phyloP scores from a whole-genome alignment of 2,113 vertebrate genomes.

The Gallinago jamesoni region DNA sequence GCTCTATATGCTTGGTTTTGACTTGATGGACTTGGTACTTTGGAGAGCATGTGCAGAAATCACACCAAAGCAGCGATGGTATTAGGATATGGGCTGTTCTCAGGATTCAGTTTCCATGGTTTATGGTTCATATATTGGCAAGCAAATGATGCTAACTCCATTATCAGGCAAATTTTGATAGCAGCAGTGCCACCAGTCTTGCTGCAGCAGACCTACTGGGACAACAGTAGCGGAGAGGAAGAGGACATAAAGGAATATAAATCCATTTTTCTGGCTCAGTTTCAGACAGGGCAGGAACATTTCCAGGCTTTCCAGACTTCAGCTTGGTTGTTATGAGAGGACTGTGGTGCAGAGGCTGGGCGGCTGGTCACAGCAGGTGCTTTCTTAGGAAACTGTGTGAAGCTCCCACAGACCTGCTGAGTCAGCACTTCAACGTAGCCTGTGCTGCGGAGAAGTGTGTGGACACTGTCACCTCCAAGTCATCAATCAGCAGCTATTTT shows the following conservation, averaged over 20 bases:
- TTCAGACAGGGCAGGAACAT: neutral
- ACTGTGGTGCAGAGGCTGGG: neutral
- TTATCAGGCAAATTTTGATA: neutral
- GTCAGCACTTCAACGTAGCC: neutral
- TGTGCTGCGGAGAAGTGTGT: accelerated
- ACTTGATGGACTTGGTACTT: accelerated
- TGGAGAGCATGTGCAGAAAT: neutral
- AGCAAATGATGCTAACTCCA: neutral
- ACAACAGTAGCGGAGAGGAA: neutral
- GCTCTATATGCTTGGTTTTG: neutral
- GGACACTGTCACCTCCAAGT: neutral
- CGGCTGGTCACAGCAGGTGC: accelerated
- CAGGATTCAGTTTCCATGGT: neutral
- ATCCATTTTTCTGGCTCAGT: neutral
- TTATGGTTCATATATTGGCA: neutral
- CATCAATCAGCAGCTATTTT: neutral
- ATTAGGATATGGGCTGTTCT: neutral
- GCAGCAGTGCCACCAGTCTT: neutral
- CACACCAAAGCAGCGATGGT: accelerated
- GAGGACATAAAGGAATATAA: neutral
- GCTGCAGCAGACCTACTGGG: neutral
- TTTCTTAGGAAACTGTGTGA: neutral
- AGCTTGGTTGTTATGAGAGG: neutral
- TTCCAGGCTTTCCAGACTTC: neutral
- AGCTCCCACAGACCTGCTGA: neutral